A percentile compares a stretch with the other conserved stretches of the same genome.
phyloP scores from a whole-genome alignment of 1,140 invertebrate genomes.

The Anastrepha obliqua region DNA sequence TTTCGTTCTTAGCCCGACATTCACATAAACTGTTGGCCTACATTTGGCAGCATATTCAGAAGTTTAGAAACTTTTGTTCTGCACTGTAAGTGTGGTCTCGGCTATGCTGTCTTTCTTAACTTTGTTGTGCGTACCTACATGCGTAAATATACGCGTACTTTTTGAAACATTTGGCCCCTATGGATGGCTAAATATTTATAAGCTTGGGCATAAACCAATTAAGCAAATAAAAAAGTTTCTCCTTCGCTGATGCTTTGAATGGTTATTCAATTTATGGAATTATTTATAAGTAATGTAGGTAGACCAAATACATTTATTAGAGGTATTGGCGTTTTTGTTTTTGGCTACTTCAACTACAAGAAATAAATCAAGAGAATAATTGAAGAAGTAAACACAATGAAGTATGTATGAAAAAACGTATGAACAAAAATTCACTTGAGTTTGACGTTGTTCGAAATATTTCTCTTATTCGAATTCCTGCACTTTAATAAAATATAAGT shows the following conservation, averaged over 20 bases:
- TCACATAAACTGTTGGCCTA: background rate
- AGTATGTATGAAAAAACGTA: too few species aligned
- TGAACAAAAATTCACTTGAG: too few species aligned
- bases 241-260: background rate
- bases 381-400: too few species aligned
- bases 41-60: background rate
- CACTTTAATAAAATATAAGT: too few species aligned
- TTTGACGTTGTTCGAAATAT: too few species aligned
- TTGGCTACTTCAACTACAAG: too few species aligned
- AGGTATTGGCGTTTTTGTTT: background rate
- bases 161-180: background rate
- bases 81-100: background rate
- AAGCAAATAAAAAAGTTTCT: constrained; percentile 6
- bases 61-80: background rate
- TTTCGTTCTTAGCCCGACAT: background rate
- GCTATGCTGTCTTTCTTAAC: background rate
- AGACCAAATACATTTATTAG: background rate
- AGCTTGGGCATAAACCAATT: background rate
- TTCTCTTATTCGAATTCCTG: too few species aligned
- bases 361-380: too few species aligned
- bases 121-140: background rate
- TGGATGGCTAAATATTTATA: background rate
- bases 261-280: constrained; percentile 3
- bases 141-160: background rate
- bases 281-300: background rate